Percentiles rank a stretch among this genome's conserved stretches.
These are phyloP conservation scores for Phylloscopus trochilus DNA, from an alignment of 2,113 vertebrate species.

Conservation along the genomic window DNA sequence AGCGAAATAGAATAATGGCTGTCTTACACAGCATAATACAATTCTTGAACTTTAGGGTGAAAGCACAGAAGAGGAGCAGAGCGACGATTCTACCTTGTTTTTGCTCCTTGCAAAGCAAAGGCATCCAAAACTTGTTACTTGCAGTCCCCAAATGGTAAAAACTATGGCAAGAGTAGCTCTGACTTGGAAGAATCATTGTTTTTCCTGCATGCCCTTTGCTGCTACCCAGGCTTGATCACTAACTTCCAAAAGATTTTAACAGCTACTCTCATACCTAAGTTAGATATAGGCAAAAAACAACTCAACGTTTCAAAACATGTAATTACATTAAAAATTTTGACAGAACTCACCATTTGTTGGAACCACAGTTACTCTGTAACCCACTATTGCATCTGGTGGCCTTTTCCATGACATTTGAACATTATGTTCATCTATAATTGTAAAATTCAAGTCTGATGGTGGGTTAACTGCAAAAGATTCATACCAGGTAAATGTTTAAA, in stretches of 20 bases:
- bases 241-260: neutral
- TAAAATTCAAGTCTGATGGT: slow-evolving; percentile 92
- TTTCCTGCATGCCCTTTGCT: neutral
- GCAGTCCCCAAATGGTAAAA: neutral
- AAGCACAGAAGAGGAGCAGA: neutral
- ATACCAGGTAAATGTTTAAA: slow-evolving; percentile 45
- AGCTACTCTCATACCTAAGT: neutral
- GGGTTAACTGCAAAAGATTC: slow-evolving; percentile 86
- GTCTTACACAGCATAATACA: neutral
- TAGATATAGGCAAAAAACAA: neutral
- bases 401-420: slow-evolving; percentile 92
- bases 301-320: neutral
- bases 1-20: neutral
- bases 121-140: neutral
- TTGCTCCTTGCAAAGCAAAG: neutral
- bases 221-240: neutral
- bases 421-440: slow-evolving; percentile 92
- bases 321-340: neutral
- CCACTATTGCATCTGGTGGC: slow-evolving; percentile 82
- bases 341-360: slow-evolving; percentile 84
- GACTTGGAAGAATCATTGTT: neutral
- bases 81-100: neutral
- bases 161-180: neutral
- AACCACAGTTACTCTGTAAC: slow-evolving; percentile 88
- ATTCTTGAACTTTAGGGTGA: neutral